These are phyloP conservation scores for Acanthurus lineatus DNA, from an alignment of 2,797 vertebrate genomes.

Conservation along the genomic window DNA sequence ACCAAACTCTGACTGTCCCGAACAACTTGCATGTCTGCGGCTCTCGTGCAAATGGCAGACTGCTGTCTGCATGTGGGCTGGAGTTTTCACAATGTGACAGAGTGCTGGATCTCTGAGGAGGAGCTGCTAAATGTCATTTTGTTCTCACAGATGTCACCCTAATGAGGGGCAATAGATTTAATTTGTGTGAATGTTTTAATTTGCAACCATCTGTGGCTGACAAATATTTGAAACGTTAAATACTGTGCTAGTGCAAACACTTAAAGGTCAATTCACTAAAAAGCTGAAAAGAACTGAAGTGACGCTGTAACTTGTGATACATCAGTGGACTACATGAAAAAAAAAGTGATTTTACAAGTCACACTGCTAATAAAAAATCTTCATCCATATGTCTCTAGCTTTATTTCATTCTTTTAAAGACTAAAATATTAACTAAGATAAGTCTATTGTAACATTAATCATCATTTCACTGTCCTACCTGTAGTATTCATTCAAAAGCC, in stretches of 20 bases:
- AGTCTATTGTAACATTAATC: slow-evolving; percentile 12
- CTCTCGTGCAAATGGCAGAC: slow-evolving; percentile 55
- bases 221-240: slow-evolving; percentile 58
- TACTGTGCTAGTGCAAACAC: slow-evolving; percentile 36
- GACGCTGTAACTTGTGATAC: neutral
- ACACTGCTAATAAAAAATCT: neutral
- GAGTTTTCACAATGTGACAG: slow-evolving; percentile 72
- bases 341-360: slow-evolving; percentile 11
- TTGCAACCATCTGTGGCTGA: slow-evolving; percentile 69
- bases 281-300: slow-evolving; percentile 6
- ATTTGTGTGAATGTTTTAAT: slow-evolving; percentile 71
- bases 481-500: slow-evolving; percentile 14
- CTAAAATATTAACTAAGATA: slow-evolving; percentile 9
- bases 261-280: slow-evolving; percentile 19
- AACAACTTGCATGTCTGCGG: slow-evolving; percentile 59
- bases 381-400: neutral
- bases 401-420: neutral
- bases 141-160: slow-evolving; percentile 79
- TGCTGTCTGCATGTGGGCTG: slow-evolving; percentile 75
- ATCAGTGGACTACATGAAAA: neutral
- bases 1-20: slow-evolving; percentile 62
- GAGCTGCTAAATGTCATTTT: slow-evolving; percentile 82
- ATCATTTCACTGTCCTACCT: slow-evolving; percentile 3
- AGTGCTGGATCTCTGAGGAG: slow-evolving; percentile 68
- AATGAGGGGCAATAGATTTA: slow-evolving; percentile 68